A percentile compares a stretch with the other conserved stretches of the same genome.
These are phyloP conservation scores for Ericerus pela DNA, from an alignment of 1,140 invertebrate species.

Conservation along the genomic window DNA sequence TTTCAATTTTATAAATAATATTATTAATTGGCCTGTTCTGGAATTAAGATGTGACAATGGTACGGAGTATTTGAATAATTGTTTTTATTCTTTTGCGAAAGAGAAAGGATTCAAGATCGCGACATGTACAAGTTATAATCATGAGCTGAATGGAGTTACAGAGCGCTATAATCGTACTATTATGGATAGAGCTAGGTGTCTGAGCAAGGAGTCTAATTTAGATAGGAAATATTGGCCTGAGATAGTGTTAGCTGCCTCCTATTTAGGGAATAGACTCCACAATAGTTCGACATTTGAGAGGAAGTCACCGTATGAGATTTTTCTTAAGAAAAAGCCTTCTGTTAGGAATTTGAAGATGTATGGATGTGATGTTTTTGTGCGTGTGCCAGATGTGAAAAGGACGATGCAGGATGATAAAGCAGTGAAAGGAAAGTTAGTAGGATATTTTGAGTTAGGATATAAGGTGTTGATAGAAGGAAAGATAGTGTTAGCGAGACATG, in stretches of 20 bases:
- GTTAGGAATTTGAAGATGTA: conserved; percentile 25
- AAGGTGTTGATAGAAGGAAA: neutral
- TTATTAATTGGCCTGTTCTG: conserved; percentile 12
- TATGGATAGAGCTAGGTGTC: neutral
- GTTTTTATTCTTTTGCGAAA: conserved; percentile 7
- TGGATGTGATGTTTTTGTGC: conserved; percentile 22
- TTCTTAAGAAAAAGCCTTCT: conserved; percentile 17
- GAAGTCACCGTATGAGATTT: conserved; percentile 21
- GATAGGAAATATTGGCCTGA: conserved; percentile 2
- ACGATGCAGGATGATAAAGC: conserved; percentile 26
- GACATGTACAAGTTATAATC: conserved; percentile 25
- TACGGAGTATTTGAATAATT: neutral
- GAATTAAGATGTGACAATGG: conserved; percentile 20
- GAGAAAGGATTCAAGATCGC: conserved; percentile 26
- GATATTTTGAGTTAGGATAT: conserved; percentile 22
- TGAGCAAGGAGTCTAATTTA: neutral
- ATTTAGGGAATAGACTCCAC: neutral
- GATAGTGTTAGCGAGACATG: neutral
- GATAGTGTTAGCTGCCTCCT: neutral
- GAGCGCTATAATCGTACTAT: conserved; percentile 25
- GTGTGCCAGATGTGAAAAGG: conserved; percentile 20
- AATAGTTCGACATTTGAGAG: conserved; percentile 9
- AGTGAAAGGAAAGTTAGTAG: conserved; percentile 18
- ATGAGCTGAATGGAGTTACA: conserved; percentile 29
- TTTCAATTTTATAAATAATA: conserved; percentile 13